Evolutionary conservation across 2,888 invertebrate genomes (phyloP), one percentile per base, ranked within the genome.

Genomic region (Gastracanthus pulcherrimus): DNA sequence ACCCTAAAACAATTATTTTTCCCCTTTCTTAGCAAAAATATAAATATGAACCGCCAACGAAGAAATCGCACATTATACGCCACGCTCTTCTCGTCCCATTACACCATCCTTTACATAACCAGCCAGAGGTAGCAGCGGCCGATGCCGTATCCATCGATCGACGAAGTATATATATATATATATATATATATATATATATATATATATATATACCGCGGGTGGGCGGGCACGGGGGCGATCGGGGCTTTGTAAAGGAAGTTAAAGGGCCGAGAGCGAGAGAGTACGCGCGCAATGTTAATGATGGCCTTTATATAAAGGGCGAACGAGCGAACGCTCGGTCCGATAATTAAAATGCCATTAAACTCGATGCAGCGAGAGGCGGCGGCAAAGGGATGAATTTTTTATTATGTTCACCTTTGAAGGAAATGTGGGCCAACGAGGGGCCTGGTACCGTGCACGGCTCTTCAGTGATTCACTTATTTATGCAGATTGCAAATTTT

Each of bases 231-330:
- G n/a, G n/a, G n/a, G n/a, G 31, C 31, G 60, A 29, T 29, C n/a
- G 60, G n/a, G n/a, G 7, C 60, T 60, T 60, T 60, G 31, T 60
- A 60, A 34, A 31, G 31, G 31, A 60, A 60, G 60, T 60, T 60
- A 34, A 34, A 60, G 60, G 34, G 60, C 34, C 31, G n/a, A n/a
- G n/a, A n/a, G n/a, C n/a, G n/a, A n/a, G n/a, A n/a, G n/a, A n/a
- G n/a, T n/a, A n/a, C n/a, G 26, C 55, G 55, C 55, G 23, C 60
- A n/a, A 31, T 60, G 60, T 60, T 60, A 60, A 60, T 60, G 60
- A 60, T 34, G 60, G 60, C 31, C 34, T 60, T 60, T 60, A 60
- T n/a, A n/a, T 60, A 34, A 60, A 60, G 60, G 60, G 29, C 60
- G 60, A 60, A 11, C 55, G n/a, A n/a, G n/a, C 1, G 45, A 26